Conservation (phyloP, 2,797 vertebrate genomes). For the Propithecus perrieri region DNA sequence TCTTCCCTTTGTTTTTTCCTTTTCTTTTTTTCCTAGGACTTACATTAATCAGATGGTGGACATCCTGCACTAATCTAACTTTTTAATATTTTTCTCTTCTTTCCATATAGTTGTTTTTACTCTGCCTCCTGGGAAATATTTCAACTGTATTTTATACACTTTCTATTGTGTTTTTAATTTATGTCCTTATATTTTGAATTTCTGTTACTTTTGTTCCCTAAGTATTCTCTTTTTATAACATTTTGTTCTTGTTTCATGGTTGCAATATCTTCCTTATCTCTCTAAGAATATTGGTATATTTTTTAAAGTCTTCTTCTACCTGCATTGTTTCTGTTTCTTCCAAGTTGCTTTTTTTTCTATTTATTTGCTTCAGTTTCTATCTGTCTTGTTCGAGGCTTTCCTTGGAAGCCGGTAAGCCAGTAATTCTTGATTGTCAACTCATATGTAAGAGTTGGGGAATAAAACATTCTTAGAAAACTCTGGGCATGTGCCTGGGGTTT, state of each 20-base stretch:
- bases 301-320: background rate
- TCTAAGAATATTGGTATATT: background rate
- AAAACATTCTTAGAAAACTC: slow-evolving; percentile 48
- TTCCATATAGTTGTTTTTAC: background rate
- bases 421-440: background rate
- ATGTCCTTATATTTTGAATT: background rate
- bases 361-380: background rate
- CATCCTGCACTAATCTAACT: background rate
- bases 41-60: background rate
- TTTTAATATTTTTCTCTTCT: background rate
- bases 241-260: background rate
- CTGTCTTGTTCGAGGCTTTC: background rate
- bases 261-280: background rate
- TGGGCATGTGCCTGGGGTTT: background rate
- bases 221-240: background rate
- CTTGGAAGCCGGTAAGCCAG: background rate
- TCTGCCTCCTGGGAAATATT: background rate
- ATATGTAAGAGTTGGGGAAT: background rate
- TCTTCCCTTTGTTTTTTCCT: background rate
- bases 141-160: background rate
- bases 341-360: background rate
- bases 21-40: background rate
- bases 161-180: background rate
- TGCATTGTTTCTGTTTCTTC: background rate
- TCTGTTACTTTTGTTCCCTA: background rate